Conservation (phyloP, 2,113 vertebrate species). For the Cyphomyrus plagiostoma region DNA sequence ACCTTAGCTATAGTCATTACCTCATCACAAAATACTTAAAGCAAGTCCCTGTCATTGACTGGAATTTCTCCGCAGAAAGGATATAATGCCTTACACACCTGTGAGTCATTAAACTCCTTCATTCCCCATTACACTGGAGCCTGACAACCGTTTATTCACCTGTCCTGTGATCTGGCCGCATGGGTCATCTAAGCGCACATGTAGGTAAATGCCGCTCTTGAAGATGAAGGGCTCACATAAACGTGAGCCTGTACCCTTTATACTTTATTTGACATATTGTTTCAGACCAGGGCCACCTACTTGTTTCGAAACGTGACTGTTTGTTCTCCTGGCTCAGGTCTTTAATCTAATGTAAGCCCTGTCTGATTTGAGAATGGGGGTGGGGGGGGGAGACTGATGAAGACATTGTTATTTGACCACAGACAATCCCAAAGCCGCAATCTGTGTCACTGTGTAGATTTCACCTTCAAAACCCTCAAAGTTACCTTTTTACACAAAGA, state of each 20-base stretch:
- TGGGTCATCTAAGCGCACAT: constrained; percentile 38
- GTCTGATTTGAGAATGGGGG: not conserved
- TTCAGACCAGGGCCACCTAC: constrained; percentile 8
- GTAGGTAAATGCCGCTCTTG: constrained; percentile 32
- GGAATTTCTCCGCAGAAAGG: constrained; percentile 19
- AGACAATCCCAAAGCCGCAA: not conserved
- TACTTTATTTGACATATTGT: not conserved
- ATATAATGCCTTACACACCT: constrained; percentile 19
- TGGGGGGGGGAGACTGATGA: not conserved
- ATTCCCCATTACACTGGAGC: constrained; percentile 36
- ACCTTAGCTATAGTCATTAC: constrained; percentile 35
- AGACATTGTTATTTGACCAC: not conserved
- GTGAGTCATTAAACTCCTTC: constrained; percentile 41
- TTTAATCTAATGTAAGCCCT: constrained; percentile 13
- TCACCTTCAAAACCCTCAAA: not conserved
- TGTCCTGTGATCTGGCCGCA: constrained; percentile 48
- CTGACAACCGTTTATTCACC: constrained; percentile 52
- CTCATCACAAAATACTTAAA: constrained; percentile 29
- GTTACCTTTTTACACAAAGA: not conserved
- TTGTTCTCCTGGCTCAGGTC: constrained; percentile 4
- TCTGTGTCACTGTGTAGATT: not conserved
- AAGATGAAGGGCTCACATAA: constrained; percentile 44
- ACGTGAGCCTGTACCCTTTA: not conserved
- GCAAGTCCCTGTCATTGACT: constrained; percentile 15
- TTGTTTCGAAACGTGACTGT: not conserved